Evolutionary conservation across 2,888 invertebrate genomes (phyloP).

Genomic region (Callosobruchus maculatus): DNA sequence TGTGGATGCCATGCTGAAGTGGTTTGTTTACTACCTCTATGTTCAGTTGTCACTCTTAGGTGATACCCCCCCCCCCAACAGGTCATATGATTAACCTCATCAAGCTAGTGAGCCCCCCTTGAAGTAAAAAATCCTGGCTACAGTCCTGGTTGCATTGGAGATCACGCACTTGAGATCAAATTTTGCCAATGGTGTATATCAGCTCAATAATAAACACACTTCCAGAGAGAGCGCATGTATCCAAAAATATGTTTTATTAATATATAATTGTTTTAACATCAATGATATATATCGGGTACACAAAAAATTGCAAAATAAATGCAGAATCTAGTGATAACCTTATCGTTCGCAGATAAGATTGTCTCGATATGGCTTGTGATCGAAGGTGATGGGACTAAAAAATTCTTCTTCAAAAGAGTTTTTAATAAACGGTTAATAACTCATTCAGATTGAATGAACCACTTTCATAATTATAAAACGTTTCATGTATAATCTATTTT

Average conservation of each 20-base stretch:
- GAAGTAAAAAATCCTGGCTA: too few species aligned
- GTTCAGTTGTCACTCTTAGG: too few species aligned
- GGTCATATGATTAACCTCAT: too few species aligned
- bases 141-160: too few species aligned
- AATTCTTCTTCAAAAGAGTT: slow-evolving; percentile 4
- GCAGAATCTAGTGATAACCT: neutral
- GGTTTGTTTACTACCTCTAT: too few species aligned
- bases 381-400: slow-evolving; percentile 37
- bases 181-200: too few species aligned
- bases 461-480: neutral
- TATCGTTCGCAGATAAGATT: slow-evolving; percentile 4
- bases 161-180: too few species aligned
- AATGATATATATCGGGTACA: neutral
- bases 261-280: neutral
- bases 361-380: slow-evolving; percentile 22
- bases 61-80: too few species aligned
- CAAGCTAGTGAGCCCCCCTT: too few species aligned
- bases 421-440: neutral
- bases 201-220: neutral
- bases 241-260: neutral
- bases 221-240: neutral
- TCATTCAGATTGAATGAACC: slow-evolving; percentile 22
- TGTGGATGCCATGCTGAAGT: too few species aligned
- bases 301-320: slow-evolving; percentile 11
- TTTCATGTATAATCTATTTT: slow-evolving; percentile 10